These are phyloP conservation scores for Agriopis aurantiaria DNA, from an alignment of 2,888 invertebrate genomes.

Conservation along the genomic window DNA sequence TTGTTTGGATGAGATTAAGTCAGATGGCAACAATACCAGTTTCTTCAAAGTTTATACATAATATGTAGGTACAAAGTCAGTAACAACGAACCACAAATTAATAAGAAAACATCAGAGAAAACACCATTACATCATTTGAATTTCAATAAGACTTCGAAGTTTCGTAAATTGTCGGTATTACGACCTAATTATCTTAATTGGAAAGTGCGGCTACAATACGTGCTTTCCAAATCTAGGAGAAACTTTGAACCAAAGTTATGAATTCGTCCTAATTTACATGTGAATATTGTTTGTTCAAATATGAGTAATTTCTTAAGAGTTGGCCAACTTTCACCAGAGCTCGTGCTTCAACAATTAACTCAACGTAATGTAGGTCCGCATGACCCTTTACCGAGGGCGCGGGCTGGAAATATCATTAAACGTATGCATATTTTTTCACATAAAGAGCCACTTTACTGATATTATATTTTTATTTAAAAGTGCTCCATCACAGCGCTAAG, in stretches of 20 bases:
- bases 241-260: slow-evolving; percentile 56
- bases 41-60: background rate
- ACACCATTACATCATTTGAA: slow-evolving; percentile 33
- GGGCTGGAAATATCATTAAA: slow-evolving; percentile 9
- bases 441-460: slow-evolving; percentile 3
- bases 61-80: no score
- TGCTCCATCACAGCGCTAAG: slow-evolving; percentile 35
- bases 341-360: slow-evolving; percentile 73
- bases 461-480: slow-evolving; percentile 29
- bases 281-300: slow-evolving; percentile 76
- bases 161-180: slow-evolving; percentile 38
- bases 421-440: slow-evolving; percentile 8
- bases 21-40: background rate
- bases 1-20: background rate
- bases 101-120: slow-evolving; percentile 22
- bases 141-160: slow-evolving; percentile 36
- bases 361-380: slow-evolving; percentile 52
- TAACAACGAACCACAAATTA: slow-evolving; percentile 18
- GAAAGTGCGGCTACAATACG: slow-evolving; percentile 31
- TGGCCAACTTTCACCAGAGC: slow-evolving; percentile 77
- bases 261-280: slow-evolving; percentile 75
- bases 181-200: slow-evolving; percentile 38
- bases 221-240: slow-evolving; percentile 51
- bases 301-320: slow-evolving; percentile 76
- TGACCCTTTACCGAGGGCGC: slow-evolving; percentile 51